Base-by-base conservation (phyloP, 2,888 invertebrate species). In the Sphinx pinastri region DNA sequence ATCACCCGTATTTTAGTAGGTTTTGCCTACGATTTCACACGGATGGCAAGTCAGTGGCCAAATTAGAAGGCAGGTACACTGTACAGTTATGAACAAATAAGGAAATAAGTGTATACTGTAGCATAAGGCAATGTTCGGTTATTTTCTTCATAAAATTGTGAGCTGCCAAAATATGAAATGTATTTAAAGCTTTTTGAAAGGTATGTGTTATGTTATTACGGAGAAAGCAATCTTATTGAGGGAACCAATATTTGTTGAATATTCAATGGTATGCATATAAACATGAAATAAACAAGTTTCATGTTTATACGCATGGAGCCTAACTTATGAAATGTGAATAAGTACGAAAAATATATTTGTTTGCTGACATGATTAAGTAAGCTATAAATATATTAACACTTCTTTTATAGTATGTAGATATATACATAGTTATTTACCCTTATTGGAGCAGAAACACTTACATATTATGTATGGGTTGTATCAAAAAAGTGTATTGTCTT, bases 1-100 rank as follows among this genome's bases (percentile, higher is more conserved):
- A 63, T 69, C 60, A 69, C 45, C 19, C 49, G 63, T 14, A 0
- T 60, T 60, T 60, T 63, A 60, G 63, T 63, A 47, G 47, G 47
- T 49, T 63, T 49, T 63, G 63, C 19, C 63, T 19, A 63, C 49
- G 63, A 49, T 63, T 63, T 63, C 63, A 63, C 49, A 47, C 63
- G 47, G 49, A 49, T 63, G 63, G 19, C 49, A 63, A 60, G 63
- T 49, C 63, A 13, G 49, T 49, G 63, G 49, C 63, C 47, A 63
- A 63, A 63, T 63, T 60, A 60, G 45, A 63, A 11, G 31, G n/a
- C 11, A 45, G 14, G 45, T 45, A 11, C 16, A 60, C 47, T 63
- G 47, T 63, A 63, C 63, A 63, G 49, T 63, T 63, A 63, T 49
- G 49, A 13, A 14, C 47, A 19, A 2, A 63, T 63, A 63, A 63